A percentile compares a stretch with the other conserved stretches of the same genome.
These are phyloP conservation scores for Poicephalus gulielmi DNA, from an alignment of 2,113 vertebrate species.

Conservation along the genomic window DNA sequence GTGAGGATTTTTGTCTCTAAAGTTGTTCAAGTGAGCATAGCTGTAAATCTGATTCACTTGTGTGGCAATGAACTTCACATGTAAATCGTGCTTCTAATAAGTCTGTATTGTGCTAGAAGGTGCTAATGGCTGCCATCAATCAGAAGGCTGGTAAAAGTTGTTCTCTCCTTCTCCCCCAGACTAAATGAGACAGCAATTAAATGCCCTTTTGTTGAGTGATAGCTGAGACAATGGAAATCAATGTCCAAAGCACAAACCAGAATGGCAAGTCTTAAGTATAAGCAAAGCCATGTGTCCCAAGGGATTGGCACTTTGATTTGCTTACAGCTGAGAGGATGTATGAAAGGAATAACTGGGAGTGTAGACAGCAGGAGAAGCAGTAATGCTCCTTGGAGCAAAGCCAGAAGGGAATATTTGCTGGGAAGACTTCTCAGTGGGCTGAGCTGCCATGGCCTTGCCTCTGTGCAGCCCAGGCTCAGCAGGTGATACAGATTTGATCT, in stretches of 20 bases:
- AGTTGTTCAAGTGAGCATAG: constrained; percentile 11
- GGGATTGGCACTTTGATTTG: constrained; percentile 65
- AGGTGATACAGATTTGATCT: neutral
- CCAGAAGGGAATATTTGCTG: constrained; percentile 10
- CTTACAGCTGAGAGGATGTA: constrained; percentile 49
- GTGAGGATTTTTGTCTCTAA: neutral
- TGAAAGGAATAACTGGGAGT: constrained; percentile 30
- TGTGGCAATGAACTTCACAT: constrained; percentile 51
- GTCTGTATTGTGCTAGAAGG: constrained; percentile 24
- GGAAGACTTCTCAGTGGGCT: neutral
- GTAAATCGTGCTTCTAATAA: constrained; percentile 50
- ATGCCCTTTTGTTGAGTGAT: constrained; percentile 60
- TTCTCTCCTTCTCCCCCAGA: constrained; percentile 28
- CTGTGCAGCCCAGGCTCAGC: neutral
- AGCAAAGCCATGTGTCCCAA: constrained; percentile 49
- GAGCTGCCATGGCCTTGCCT: neutral
- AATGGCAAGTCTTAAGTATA: constrained; percentile 57
- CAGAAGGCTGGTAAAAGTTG: constrained; percentile 56
- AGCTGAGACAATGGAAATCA: constrained; percentile 68
- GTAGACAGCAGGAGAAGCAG: constrained; percentile 11
- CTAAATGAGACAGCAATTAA: constrained; percentile 69
- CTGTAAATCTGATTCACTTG: constrained; percentile 7
- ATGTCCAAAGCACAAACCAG: constrained; percentile 56
- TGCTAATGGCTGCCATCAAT: constrained; percentile 67
- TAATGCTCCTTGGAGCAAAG: neutral